phyloP scores from a whole-genome alignment of 2,797 vertebrate genomes.

The Sebastes trivittatus region DNA sequence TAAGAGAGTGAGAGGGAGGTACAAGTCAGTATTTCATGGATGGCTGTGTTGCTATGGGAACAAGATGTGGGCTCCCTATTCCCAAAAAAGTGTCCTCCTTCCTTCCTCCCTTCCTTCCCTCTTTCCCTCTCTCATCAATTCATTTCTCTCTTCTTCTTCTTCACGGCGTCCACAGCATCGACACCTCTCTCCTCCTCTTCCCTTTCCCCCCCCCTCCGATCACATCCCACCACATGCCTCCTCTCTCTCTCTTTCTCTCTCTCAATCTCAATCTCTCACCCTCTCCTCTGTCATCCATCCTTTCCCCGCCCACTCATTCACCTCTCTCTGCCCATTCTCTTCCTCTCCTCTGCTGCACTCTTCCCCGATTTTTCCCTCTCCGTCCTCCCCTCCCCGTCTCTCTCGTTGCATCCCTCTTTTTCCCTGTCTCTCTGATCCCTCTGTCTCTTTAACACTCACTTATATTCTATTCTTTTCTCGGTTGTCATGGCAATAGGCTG shows the following conservation, averaged over 20 bases:
- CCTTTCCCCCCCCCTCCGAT: conserved; percentile 40
- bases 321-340: conserved; percentile 38
- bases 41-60: conserved; percentile 89
- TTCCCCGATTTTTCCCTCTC: conserved; percentile 29
- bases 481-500: conserved; percentile 89
- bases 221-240: conserved; percentile 63
- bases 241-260: conserved; percentile 29
- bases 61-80: conserved; percentile 85
- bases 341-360: conserved; percentile 10
- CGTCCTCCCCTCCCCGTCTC: conserved; percentile 54
- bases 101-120: conserved; percentile 69
- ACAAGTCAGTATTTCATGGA: conserved; percentile 84
- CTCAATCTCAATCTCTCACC: conserved; percentile 11
- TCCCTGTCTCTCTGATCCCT: conserved; percentile 76
- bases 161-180: conserved; percentile 49
- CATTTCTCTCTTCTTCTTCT: conserved; percentile 56
- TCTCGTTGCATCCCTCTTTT: conserved; percentile 46
- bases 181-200: conserved; percentile 54
- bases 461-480: conserved; percentile 89
- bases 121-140: conserved; percentile 65
- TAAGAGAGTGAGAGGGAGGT: conserved; percentile 77
- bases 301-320: conserved; percentile 54
- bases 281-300: conserved; percentile 45
- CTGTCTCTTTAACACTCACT: conserved; percentile 87
- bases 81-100: conserved; percentile 85